phyloP scores from a whole-genome alignment of 2,797 vertebrate genomes.

The Podarcis lilfordi region DNA sequence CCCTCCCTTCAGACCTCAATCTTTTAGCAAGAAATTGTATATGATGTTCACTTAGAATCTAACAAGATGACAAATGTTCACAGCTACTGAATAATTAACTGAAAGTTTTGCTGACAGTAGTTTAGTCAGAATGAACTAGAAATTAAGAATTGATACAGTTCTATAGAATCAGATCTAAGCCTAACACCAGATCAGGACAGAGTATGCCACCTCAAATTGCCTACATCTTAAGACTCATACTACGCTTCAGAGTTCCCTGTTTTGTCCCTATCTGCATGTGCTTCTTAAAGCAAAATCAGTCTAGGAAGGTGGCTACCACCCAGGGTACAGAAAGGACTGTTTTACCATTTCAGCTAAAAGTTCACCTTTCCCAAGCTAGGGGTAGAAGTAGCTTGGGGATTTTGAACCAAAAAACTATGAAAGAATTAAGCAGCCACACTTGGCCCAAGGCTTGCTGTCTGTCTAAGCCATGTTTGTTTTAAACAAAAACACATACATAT shows the following conservation, averaged over 20 bases:
- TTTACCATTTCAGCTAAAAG: background rate
- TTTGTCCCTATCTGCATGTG: background rate
- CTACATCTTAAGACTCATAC: background rate
- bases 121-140: constrained; percentile 12
- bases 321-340: background rate
- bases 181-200: background rate
- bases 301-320: background rate
- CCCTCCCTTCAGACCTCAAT: background rate
- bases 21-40: background rate
- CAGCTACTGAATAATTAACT: background rate
- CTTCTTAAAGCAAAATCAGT: background rate
- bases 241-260: background rate
- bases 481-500: background rate
- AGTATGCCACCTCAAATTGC: background rate
- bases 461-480: background rate
- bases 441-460: background rate
- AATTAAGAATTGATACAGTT: background rate
- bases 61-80: background rate
- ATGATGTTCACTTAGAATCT: background rate
- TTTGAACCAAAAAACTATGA: background rate
- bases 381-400: background rate
- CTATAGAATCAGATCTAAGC: constrained; percentile 16
- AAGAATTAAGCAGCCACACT: background rate
- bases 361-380: background rate
- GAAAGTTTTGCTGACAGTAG: constrained; percentile 8